Evolutionary conservation across 2,797 vertebrate species (phyloP), one percentile per base, ranked within the genome.

Genomic region (Falco columbarius): DNA sequence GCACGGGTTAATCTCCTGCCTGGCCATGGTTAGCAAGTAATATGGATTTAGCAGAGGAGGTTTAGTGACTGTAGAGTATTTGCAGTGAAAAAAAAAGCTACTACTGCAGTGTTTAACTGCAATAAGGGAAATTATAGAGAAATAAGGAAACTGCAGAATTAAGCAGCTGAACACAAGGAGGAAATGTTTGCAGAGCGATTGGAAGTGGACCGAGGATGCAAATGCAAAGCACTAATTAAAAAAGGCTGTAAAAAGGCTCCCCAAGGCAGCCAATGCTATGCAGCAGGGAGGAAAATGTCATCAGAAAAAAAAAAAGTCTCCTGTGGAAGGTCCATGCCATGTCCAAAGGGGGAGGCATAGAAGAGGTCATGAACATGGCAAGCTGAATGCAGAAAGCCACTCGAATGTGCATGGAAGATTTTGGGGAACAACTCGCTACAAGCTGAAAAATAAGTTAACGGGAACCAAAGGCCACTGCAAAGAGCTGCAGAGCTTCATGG

Each of bases 131-230:
- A 94, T 36, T n/a, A 23, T 52, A 83, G 65, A 90, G 76, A 86
- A 93, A 95, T 26, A 47, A 93, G 92, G 91, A 95, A 91, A 62
- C 56, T 58, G 72, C 40, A 22, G 66, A 91, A 61, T 67, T 36
- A 85, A 76, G 62, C 42, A 66, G 61, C 52, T 49, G 79, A 82
- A 66, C 36, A 46, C 16, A 32, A 86, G 75, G 72, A 56, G 26
- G 65, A 86, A 61, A 61, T 34, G 24, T 83, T 91, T 95, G 65
- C 82, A 71, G 55, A 73, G 3, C 26, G 40, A 92, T 55, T 74
- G 56, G 85, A 96, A 95, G 68, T 17, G 32, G 56, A 34, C 34
- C 34, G 52, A 74, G 68, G 63, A 80, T 32, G 62, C 54, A 92
- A 81, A 81, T 34, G 68, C 40, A 75, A 84, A 91, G 63, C 42